A percentile compares a stretch with the other conserved stretches of the same genome.
phyloP scores from a whole-genome alignment of 2,797 vertebrate genomes.

The Aselliscus stoliczkanus region DNA sequence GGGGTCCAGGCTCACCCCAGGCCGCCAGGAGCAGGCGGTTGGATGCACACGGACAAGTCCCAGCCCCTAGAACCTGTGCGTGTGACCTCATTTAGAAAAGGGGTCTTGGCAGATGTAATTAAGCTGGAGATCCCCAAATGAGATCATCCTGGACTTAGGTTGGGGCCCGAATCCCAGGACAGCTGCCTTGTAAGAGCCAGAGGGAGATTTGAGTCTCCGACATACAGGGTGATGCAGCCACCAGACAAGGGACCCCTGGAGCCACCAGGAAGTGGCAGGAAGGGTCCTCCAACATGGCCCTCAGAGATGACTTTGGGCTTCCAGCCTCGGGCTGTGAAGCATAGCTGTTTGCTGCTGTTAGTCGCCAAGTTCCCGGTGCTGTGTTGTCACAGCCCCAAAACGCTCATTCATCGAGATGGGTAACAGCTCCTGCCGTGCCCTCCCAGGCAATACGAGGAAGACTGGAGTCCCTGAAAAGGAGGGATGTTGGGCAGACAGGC shows the following conservation, averaged over 20 bases:
- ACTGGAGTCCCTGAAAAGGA: neutral
- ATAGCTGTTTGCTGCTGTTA: accelerated
- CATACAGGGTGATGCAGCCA: accelerated
- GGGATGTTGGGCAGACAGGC: no score
- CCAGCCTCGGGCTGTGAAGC: no score
- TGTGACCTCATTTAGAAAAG: neutral
- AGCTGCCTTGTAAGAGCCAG: no score
- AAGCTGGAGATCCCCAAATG: neutral
- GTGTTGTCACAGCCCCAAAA: no score
- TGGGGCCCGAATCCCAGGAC: neutral
- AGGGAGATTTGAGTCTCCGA: neutral
- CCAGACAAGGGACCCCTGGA: accelerated
- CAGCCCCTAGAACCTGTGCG: neutral
- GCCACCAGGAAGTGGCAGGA: no score
- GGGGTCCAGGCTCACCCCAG: accelerated
- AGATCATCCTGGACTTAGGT: neutral
- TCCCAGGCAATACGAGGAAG: no score
- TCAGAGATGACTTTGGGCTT: accelerated
- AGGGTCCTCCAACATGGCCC: accelerated
- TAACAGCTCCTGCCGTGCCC: accelerated
- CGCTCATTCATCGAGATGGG: accelerated
- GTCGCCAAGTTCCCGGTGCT: neutral
- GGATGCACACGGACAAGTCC: accelerated
- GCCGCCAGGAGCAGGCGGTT: accelerated
- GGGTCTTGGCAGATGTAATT: neutral